Percentiles rank a stretch among this genome's conserved stretches.
Conservation (phyloP, 2,888 invertebrate genomes). For the Ormyrus pomaceus region DNA sequence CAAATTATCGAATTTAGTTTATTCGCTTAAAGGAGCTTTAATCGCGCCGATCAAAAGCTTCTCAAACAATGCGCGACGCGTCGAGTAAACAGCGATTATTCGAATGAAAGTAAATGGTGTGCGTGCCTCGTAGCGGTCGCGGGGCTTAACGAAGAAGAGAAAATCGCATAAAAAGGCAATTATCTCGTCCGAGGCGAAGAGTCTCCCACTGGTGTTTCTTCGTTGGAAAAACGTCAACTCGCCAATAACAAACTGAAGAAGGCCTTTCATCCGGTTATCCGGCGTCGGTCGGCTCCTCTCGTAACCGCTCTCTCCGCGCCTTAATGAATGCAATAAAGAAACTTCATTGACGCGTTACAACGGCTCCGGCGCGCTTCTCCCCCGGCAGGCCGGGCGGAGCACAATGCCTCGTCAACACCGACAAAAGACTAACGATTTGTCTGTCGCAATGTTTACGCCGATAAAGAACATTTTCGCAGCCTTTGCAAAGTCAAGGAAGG, state of each 20-base stretch:
- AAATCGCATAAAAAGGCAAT: no score
- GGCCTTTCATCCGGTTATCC: constrained; percentile 19
- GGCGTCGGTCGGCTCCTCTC: neutral
- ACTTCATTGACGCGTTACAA: constrained; percentile 20
- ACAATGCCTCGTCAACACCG: constrained; percentile 20
- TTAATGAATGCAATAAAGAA: constrained; percentile 27
- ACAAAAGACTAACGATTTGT: constrained; percentile 39
- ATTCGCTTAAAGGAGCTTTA: neutral
- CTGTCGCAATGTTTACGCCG: constrained; percentile 17
- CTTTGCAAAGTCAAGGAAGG: no score
- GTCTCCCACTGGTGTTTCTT: no score
- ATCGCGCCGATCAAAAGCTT: neutral
- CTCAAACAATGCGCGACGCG: no score
- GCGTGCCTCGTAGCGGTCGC: no score
- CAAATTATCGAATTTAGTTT: no score
- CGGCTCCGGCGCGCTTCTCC: no score
- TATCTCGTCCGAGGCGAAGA: no score
- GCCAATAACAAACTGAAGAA: constrained; percentile 18
- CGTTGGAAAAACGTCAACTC: neutral
- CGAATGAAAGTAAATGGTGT: no score
- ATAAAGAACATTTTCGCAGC: constrained; percentile 12
- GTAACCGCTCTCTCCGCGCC: neutral
- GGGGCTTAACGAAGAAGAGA: no score
- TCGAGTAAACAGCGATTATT: no score
- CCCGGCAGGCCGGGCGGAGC: no score